Evolutionary conservation across 2,888 invertebrate genomes (phyloP).

Genomic region (Drosophila macrospina): DNA sequence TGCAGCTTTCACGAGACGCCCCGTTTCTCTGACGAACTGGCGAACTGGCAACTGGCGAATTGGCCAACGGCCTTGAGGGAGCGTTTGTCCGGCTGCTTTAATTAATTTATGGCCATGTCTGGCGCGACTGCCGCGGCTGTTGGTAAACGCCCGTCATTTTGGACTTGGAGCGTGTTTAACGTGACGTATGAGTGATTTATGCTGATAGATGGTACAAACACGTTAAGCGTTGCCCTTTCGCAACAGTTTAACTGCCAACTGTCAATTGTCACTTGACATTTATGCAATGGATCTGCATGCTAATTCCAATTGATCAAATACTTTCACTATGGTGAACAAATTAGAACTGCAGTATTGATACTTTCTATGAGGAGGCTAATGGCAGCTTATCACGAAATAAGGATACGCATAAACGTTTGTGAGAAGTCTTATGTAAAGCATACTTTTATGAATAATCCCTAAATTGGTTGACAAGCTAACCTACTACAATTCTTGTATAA

Average conservation of each 20-base stretch:
- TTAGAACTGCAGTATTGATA: not conserved
- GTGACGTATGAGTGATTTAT: constrained; percentile 79
- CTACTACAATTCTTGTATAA: too few relatives aligned
- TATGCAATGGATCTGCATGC: not conserved
- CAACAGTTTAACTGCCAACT: constrained; percentile 60
- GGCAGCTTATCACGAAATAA: too few relatives aligned
- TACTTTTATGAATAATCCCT: too few relatives aligned
- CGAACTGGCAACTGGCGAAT: constrained; percentile 1
- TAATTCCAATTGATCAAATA: not conserved
- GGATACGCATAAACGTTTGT: too few relatives aligned
- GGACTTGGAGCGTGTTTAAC: constrained; percentile 75
- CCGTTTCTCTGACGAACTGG: constrained; percentile 34
- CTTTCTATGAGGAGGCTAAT: not conserved
- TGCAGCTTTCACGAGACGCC: constrained; percentile 62
- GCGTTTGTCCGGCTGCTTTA: constrained; percentile 52
- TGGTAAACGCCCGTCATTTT: constrained; percentile 66
- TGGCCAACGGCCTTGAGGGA: constrained; percentile 20
- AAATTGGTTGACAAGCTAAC: too few relatives aligned
- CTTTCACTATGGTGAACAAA: not conserved
- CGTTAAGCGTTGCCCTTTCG: constrained; percentile 47
- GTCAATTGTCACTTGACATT: constrained; percentile 50
- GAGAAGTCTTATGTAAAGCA: too few relatives aligned
- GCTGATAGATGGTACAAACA: constrained; percentile 64
- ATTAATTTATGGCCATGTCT: constrained; percentile 77
- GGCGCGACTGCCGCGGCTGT: constrained; percentile 14